phyloP scores from a whole-genome alignment of 1,140 invertebrate species.

The Pseudobourletiella spinata region DNA sequence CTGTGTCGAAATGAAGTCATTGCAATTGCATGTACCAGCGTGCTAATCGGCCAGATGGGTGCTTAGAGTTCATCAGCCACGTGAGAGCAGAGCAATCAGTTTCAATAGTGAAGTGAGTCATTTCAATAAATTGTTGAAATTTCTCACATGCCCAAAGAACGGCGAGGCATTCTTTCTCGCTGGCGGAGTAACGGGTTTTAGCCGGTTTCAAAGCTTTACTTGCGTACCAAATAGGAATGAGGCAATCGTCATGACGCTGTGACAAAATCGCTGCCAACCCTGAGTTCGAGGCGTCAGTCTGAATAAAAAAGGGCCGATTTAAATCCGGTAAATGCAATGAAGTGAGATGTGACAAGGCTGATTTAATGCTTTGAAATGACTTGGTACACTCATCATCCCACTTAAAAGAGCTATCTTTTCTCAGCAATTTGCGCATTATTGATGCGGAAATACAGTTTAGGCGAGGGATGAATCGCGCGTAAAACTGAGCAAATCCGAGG shows the following conservation, averaged over 20 bases:
- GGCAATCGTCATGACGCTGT: conserved; percentile 35
- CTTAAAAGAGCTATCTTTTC: conserved; percentile 34
- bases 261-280: conserved; percentile 37
- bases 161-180: conserved; percentile 46
- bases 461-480: conserved; percentile 39
- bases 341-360: conserved; percentile 24
- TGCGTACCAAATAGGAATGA: conserved; percentile 38
- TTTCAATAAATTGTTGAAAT: conserved; percentile 41
- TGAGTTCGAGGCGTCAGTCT: conserved; percentile 36
- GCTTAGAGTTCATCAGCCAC: conserved; percentile 40
- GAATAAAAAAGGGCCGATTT: conserved; percentile 33
- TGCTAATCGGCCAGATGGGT: conserved; percentile 13
- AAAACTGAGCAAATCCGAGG: conserved; percentile 39
- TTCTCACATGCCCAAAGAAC: conserved; percentile 44
- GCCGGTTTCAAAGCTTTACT: conserved; percentile 35
- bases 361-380: conserved; percentile 37
- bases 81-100: conserved; percentile 46
- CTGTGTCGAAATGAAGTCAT: conserved; percentile 22
- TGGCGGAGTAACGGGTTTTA: conserved; percentile 43
- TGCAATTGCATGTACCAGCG: conserved; percentile 29
- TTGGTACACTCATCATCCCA: conserved; percentile 33
- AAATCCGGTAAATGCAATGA: conserved; percentile 35
- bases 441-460: too few relatives aligned
- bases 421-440: too few relatives aligned
- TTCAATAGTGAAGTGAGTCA: conserved; percentile 42